phyloP scores from a whole-genome alignment of 2,797 vertebrate genomes.

The Sebastes glaucus region DNA sequence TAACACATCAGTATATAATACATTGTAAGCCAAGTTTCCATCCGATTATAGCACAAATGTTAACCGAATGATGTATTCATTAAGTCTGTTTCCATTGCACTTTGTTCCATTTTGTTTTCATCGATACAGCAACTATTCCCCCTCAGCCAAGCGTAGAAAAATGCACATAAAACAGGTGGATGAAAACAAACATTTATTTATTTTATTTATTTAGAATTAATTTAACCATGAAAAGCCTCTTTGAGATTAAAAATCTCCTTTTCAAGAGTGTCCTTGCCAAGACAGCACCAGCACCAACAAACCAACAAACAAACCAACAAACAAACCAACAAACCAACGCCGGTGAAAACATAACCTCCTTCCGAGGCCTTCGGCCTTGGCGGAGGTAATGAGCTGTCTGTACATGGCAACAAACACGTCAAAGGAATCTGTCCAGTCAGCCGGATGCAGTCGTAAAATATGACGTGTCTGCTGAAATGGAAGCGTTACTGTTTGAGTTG shows the following conservation, averaged over 20 bases:
- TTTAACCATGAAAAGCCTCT: no score
- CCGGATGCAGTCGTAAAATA: not conserved
- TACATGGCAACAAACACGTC: not conserved
- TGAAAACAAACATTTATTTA: no score
- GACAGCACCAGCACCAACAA: no score
- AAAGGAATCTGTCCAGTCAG: not conserved
- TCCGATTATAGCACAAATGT: not conserved
- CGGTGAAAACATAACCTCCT: no score
- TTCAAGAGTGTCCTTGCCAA: no score
- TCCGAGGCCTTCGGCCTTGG: no score
- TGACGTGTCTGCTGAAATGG: not conserved
- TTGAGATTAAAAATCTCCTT: no score
- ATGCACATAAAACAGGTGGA: not conserved
- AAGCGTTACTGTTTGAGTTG: not conserved
- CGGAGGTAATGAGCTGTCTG: not conserved
- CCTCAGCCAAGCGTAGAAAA: not conserved
- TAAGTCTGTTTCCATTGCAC: no score
- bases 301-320: no score
- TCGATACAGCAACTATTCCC: not conserved
- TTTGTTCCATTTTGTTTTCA: not conserved
- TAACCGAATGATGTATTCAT: not conserved
- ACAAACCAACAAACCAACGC: no score
- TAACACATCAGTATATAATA: not conserved
- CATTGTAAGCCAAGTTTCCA: not conserved
- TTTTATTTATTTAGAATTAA: no score